Evolutionary conservation across 2,888 invertebrate species (phyloP), one percentile per base, ranked within the genome.

Genomic region (Apamea crenata): DNA sequence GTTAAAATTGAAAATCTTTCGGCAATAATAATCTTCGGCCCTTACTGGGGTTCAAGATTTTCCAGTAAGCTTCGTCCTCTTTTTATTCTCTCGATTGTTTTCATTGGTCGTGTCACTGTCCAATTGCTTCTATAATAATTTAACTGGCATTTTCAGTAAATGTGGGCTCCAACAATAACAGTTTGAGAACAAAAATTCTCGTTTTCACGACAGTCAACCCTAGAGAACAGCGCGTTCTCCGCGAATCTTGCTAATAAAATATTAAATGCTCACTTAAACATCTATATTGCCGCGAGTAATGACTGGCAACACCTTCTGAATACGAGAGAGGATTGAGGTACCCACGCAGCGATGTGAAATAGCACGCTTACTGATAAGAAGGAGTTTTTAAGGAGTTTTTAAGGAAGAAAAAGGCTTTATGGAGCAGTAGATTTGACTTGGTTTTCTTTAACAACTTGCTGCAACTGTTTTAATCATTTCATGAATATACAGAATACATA

Each of bases 261-360:
- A 96, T 94, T 93, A 96, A 95, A 94, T 92, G 93, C 91, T 91
- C 93, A 92, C 94, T 95, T 95, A 95, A 96, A 94, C 96, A 96
- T 96, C 95, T 95, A 94, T 96, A 96, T 94, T 94, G 94, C 92
- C 87, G 88, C 92, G 94, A 95, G 94, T 95, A 96, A 96, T 93
- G 95, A 95, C 94, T 94, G 91, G 91, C 94, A 96, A 96, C 96
- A 96, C 96, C 96, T 96, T 96, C 94, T 94, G 96, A 96, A 96
- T 96, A 96, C 95, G 80, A 93, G 94, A 95, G 91, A 82, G 88
- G 88, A 82, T 81, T 82, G 82, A 86, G 89, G 74, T 88, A 86
- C 75, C 61, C 69, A 36, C 76, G 80, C 79, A 25, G 73, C 53
- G 78, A 71, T 69, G 71, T 77, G 72, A 83, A 88, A 81, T 83